phyloP scores from a whole-genome alignment of 2,113 vertebrate species.

The Harpagus bidentatus region DNA sequence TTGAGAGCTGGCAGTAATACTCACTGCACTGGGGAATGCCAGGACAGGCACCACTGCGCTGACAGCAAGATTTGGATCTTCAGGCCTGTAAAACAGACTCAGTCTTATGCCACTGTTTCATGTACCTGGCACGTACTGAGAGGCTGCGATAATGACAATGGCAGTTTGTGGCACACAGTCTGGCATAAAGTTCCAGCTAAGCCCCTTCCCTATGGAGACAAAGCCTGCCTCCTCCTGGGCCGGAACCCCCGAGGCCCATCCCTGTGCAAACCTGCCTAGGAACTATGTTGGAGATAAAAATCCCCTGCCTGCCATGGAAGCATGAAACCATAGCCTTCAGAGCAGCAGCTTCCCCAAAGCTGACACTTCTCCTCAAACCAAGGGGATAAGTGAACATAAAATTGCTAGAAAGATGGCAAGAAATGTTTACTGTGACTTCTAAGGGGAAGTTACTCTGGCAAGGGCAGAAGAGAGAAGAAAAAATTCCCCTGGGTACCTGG shows the following conservation, averaged over 20 bases:
- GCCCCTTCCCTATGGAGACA: background rate
- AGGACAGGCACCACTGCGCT: conserved; percentile 49
- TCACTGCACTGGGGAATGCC: conserved; percentile 68
- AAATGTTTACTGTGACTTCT: background rate
- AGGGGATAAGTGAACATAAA: background rate
- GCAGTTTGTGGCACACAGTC: background rate
- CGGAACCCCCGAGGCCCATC: fast-evolving
- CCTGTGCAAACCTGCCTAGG: background rate
- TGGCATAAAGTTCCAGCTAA: background rate
- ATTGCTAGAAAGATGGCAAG: background rate
- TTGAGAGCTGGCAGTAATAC: background rate
- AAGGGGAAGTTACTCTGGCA: background rate
- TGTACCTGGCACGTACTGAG: fast-evolving
- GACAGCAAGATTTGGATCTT: conserved; percentile 54
- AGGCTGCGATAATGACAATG: background rate
- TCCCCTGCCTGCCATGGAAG: background rate
- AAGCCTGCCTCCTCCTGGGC: background rate
- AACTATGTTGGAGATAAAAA: background rate
- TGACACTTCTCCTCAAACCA: background rate
- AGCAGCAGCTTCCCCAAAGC: background rate
- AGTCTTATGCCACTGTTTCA: background rate
- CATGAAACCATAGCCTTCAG: background rate
- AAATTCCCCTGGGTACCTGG: background rate
- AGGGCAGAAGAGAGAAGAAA: background rate
- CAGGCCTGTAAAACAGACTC: conserved; percentile 45